A percentile compares a stretch with the other conserved stretches of the same genome.
These are phyloP conservation scores for Chrysemys picta DNA, from an alignment of 2,113 vertebrate genomes.

Conservation along the genomic window DNA sequence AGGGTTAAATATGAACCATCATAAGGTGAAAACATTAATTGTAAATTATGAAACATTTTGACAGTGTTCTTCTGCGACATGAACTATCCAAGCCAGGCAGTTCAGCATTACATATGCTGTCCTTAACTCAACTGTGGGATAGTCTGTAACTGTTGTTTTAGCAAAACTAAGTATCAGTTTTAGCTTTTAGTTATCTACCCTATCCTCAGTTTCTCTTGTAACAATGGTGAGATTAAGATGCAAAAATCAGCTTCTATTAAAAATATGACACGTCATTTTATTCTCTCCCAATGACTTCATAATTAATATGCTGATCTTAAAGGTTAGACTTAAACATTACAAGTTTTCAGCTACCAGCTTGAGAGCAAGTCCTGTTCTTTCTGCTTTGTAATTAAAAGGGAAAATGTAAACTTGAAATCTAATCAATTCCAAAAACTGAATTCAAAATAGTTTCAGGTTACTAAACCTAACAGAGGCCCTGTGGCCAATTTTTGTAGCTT, in stretches of 20 bases:
- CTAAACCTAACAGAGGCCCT: not conserved
- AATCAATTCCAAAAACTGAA: not conserved
- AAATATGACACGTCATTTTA: not conserved
- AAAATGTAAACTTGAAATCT: not conserved
- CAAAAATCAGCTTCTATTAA: not conserved
- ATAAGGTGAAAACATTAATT: not conserved
- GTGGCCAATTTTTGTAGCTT: not conserved
- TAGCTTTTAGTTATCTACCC: not conserved
- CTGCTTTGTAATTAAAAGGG: not conserved
- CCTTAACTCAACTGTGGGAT: not conserved
- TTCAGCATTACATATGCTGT: not conserved
- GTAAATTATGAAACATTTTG: not conserved
- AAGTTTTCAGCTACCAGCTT: not conserved
- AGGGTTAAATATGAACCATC: fast-evolving
- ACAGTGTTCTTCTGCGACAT: not conserved
- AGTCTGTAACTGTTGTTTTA: too few relatives aligned
- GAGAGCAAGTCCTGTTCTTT: not conserved
- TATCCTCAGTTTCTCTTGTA: not conserved
- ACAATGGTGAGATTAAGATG: not conserved
- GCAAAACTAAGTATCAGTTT: not conserved
- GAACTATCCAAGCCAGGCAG: not conserved
- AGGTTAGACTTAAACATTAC: not conserved
- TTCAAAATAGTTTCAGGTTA: not conserved
- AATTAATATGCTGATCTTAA: not conserved
- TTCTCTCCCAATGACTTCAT: too few relatives aligned